phyloP scores from a whole-genome alignment of 2,797 vertebrate species.

The Acrossocheilus fasciatus region DNA sequence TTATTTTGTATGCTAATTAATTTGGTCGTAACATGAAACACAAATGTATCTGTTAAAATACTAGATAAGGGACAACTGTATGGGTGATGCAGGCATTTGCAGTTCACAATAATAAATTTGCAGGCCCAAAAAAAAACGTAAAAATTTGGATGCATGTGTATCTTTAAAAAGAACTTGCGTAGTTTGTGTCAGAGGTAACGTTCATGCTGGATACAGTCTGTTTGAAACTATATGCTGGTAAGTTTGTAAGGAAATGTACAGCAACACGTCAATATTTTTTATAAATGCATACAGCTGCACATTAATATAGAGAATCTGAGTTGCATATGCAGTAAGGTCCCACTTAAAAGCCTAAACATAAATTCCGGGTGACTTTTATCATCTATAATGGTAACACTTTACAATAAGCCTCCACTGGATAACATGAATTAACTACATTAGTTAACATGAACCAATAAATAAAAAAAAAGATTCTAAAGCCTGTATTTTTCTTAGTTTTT shows the following conservation, averaged over 20 bases:
- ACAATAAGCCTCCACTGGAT: not conserved
- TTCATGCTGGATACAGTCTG: no score
- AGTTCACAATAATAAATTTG: no score
- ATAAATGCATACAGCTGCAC: not conserved
- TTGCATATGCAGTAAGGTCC: not conserved
- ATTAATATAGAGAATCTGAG: not conserved
- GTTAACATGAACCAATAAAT: not conserved
- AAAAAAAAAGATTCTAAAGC: not conserved
- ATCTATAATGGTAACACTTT: not conserved
- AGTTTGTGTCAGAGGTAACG: not conserved
- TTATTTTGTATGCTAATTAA: slow-evolving; percentile 25
- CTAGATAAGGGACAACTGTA: not conserved
- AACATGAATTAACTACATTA: not conserved
- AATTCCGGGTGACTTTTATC: not conserved
- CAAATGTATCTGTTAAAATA: not conserved
- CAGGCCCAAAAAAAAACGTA: not conserved
- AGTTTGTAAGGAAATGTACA: not conserved
- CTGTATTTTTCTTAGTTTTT: not conserved
- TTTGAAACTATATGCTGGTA: not conserved
- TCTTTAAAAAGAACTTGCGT: not conserved
- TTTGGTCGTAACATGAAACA: not conserved
- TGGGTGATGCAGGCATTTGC: not conserved
- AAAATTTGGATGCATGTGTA: not conserved
- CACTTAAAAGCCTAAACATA: not conserved
- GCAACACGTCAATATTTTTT: not conserved